These are phyloP conservation scores for Lithobates pipiens DNA, from an alignment of 2,797 vertebrate genomes.

Conservation along the genomic window DNA sequence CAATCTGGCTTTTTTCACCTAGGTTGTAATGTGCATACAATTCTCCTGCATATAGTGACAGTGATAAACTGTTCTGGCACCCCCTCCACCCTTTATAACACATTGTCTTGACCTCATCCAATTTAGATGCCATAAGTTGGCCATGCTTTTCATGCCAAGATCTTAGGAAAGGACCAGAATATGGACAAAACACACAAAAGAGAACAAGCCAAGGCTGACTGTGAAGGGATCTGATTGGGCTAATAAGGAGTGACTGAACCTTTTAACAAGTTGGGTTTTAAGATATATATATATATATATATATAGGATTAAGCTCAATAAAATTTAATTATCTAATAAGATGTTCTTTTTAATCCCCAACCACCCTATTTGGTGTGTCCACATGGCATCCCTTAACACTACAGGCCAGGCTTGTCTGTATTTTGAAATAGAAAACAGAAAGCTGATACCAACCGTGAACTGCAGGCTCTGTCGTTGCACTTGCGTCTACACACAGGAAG, in stretches of 20 bases:
- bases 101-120: background rate
- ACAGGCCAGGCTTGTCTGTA: conserved; percentile 79
- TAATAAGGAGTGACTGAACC: background rate
- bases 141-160: conserved; percentile 78
- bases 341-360: background rate
- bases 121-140: conserved; percentile 16
- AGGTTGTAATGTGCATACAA: background rate
- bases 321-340: background rate
- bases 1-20: background rate
- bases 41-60: background rate
- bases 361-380: background rate
- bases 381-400: conserved; percentile 60
- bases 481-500: conserved; percentile 96
- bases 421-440: conserved; percentile 80
- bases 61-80: background rate
- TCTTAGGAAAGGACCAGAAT: conserved; percentile 74
- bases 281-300: too few species aligned
- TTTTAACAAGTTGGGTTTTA: background rate
- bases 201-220: conserved; percentile 44
- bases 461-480: conserved; percentile 97
- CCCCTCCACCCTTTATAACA: background rate
- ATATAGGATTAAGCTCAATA: background rate
- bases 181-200: conserved; percentile 75
- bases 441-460: conserved; percentile 99
- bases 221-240: conserved; percentile 6